phyloP scores from a whole-genome alignment of 2,888 invertebrate species.

The Antheraea assamensis region DNA sequence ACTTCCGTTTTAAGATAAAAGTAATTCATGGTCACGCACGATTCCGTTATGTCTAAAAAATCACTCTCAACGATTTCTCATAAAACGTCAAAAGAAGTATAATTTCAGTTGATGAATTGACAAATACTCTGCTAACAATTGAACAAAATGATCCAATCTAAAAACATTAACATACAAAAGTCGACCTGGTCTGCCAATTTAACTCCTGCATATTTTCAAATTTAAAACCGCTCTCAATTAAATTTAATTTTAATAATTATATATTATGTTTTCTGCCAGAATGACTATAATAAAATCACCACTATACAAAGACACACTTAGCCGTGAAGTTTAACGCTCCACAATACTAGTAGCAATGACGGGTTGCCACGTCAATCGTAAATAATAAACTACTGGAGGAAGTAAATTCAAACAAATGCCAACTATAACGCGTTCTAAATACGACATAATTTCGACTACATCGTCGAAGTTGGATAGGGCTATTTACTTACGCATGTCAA shows the following conservation, averaged over 20 bases:
- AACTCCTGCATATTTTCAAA: neutral
- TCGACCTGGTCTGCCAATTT: neutral
- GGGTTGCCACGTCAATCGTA: slow-evolving; percentile 45
- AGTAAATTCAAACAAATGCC: slow-evolving; percentile 30
- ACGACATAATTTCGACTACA: slow-evolving; percentile 32
- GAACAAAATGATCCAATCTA: neutral
- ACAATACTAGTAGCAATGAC: slow-evolving; percentile 57
- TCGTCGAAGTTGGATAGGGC: slow-evolving; percentile 28
- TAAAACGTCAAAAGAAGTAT: too few species aligned
- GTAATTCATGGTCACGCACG: too few species aligned
- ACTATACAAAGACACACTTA: slow-evolving; percentile 18
- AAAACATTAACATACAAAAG: neutral
- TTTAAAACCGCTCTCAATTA: neutral
- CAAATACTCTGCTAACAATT: neutral
- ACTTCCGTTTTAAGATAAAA: too few species aligned
- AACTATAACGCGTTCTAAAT: slow-evolving; percentile 28
- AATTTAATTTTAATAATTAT: neutral
- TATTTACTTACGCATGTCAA: slow-evolving; percentile 31
- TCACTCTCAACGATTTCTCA: too few species aligned
- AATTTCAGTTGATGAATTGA: too few species aligned
- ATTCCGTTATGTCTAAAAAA: too few species aligned
- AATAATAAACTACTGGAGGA: slow-evolving; percentile 49
- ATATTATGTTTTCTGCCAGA: neutral
- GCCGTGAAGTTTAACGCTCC: slow-evolving; percentile 51
- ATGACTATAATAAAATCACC: slow-evolving; percentile 4